Percentiles rank a stretch among this genome's conserved stretches.
Conservation (phyloP, 2,888 invertebrate genomes). For the Iselma pallidipennis region DNA sequence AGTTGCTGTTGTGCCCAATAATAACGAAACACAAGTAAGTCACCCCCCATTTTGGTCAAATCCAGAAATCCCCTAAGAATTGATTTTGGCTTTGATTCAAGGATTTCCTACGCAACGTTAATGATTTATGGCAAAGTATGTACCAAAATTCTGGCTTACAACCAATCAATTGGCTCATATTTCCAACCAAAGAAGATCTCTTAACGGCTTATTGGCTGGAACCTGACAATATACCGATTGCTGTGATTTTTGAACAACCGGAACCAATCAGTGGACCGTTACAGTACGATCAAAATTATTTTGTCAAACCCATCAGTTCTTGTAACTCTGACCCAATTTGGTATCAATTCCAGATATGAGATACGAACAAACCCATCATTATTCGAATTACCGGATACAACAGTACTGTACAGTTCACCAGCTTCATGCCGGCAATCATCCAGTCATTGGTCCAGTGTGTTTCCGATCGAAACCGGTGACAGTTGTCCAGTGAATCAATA, state of each 20-base stretch:
- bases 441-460: conserved; percentile 59
- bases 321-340: no score
- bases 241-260: conserved; percentile 67
- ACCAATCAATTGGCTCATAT: conserved; percentile 68
- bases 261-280: conserved; percentile 58
- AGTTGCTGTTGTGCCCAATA: conserved; percentile 71
- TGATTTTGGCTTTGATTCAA: conserved; percentile 43
- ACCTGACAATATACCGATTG: conserved; percentile 69
- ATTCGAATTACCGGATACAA: conserved; percentile 67
- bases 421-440: conserved; percentile 70
- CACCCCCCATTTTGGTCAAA: neutral
- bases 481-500: conserved; percentile 77
- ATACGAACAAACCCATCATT: conserved; percentile 74
- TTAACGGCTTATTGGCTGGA: conserved; percentile 71
- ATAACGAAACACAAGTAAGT: conserved; percentile 58
- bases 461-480: conserved; percentile 66
- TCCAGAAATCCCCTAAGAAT: no score
- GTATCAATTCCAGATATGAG: conserved; percentile 66
- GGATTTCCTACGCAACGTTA: conserved; percentile 68
- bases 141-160: conserved; percentile 44
- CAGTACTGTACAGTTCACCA: conserved; percentile 66
- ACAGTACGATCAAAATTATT: conserved; percentile 59
- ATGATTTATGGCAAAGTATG: conserved; percentile 63
- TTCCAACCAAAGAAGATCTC: conserved; percentile 67
- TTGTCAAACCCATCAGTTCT: no score